Percentiles rank a stretch among this genome's conserved stretches.
These are phyloP conservation scores for Vannuccia rotundouncinata DNA, from an alignment of 2,888 invertebrate genomes.

Conservation along the genomic window DNA sequence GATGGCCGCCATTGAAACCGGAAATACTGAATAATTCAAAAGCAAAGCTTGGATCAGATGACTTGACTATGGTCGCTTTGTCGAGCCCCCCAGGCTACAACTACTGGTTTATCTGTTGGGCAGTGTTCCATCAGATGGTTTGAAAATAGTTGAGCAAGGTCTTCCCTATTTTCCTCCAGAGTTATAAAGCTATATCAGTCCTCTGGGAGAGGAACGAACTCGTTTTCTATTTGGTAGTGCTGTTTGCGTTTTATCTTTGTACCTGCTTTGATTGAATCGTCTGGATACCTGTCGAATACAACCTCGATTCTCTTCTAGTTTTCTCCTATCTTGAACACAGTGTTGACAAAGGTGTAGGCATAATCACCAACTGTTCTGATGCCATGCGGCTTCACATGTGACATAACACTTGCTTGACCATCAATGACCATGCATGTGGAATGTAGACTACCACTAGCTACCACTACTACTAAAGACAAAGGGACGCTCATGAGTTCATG, in stretches of 20 bases:
- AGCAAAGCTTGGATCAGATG: too few relatives aligned
- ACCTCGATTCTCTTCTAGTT: not conserved
- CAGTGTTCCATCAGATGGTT: not conserved
- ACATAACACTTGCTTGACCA: not conserved
- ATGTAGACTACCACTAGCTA: conserved; percentile 21
- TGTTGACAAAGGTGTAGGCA: conserved; percentile 2
- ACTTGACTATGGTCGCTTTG: conserved; percentile 35
- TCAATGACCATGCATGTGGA: not conserved
- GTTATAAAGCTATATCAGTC: not conserved
- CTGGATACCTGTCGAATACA: not conserved
- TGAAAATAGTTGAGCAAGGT: not conserved
- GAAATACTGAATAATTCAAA: too few relatives aligned
- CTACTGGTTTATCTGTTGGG: conserved; percentile 31
- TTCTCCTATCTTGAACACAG: not conserved
- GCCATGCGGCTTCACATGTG: not conserved
- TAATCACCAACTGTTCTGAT: conserved; percentile 9
- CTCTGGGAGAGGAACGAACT: not conserved
- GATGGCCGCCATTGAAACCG: too few relatives aligned
- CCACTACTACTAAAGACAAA: not conserved
- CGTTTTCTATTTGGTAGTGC: not conserved
- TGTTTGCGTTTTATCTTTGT: not conserved
- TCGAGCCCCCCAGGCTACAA: conserved; percentile 37
- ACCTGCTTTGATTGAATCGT: not conserved
- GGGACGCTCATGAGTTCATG: conserved; percentile 21
- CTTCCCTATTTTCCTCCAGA: not conserved